Evolutionary conservation across 2,888 invertebrate genomes (phyloP).

Genomic region (Branchipolynoe longqiensis): DNA sequence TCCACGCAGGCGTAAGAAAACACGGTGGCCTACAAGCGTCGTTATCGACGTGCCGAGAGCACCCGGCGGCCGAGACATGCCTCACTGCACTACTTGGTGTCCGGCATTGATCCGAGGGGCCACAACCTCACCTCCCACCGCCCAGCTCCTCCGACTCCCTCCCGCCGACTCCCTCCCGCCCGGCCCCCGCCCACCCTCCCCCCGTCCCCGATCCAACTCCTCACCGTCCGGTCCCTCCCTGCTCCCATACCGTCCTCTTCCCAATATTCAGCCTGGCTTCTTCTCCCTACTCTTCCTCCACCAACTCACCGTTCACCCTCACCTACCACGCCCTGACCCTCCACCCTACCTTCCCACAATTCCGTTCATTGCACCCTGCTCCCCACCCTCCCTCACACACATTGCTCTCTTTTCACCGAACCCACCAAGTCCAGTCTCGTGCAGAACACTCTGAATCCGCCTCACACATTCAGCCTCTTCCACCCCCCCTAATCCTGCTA

Average conservation of each 20-base stretch:
- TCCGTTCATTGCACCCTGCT: no score
- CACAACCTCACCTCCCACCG: constrained; percentile 19
- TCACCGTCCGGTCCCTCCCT: not conserved
- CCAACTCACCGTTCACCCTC: not conserved
- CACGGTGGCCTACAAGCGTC: constrained; percentile 41
- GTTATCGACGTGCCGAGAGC: constrained; percentile 51
- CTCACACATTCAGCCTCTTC: no score
- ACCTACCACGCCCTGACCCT: not conserved
- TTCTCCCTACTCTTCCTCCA: not conserved
- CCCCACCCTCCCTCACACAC: no score
- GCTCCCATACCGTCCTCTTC: not conserved
- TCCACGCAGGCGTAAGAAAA: constrained; percentile 42
- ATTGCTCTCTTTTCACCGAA: no score
- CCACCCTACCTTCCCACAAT: not conserved
- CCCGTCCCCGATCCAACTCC: not conserved
- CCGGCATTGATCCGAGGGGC: constrained; percentile 45
- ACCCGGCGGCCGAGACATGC: constrained; percentile 32
- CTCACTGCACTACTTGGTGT: constrained; percentile 57
- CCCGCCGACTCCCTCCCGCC: not conserved
- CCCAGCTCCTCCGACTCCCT: not conserved
- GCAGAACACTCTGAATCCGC: no score
- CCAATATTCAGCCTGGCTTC: not conserved
- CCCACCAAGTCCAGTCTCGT: no score
- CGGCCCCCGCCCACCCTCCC: not conserved
- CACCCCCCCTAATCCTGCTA: no score